phyloP scores from a whole-genome alignment of 1,140 invertebrate species.

The Sweltsa coloradensis region DNA sequence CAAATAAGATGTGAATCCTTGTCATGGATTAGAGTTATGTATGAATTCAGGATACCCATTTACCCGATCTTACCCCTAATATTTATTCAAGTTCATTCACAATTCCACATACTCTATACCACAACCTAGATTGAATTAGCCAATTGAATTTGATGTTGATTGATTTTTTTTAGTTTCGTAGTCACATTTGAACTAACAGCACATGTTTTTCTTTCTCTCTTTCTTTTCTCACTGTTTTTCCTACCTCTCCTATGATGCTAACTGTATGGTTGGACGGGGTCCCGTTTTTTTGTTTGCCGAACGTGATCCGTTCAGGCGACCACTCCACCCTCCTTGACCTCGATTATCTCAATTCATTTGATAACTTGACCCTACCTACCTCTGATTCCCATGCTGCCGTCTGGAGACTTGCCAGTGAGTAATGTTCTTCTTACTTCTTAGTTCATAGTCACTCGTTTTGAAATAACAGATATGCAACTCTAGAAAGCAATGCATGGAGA shows the following conservation, averaged over 20 bases:
- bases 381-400: not conserved
- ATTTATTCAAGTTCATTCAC: no score
- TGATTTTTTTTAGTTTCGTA: not conserved
- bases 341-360: slow-evolving; percentile 13
- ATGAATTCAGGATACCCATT: no score
- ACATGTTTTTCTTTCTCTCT: slow-evolving; percentile 3
- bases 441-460: not conserved
- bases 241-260: no score
- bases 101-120: no score
- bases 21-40: no score
- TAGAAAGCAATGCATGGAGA: not conserved
- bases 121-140: no score
- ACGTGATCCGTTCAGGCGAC: slow-evolving; percentile 1
- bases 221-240: not conserved
- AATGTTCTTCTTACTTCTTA: not conserved
- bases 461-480: not conserved
- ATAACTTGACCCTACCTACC: slow-evolving; percentile 7
- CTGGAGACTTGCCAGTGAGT: slow-evolving; percentile 6
- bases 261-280: no score
- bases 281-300: not conserved
- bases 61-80: no score
- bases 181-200: not conserved
- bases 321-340: slow-evolving; percentile 11
- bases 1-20: no score
- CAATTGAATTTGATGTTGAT: not conserved